Evolutionary conservation across 1,140 invertebrate species (phyloP).

Genomic region (Diorhabda carinulata): DNA sequence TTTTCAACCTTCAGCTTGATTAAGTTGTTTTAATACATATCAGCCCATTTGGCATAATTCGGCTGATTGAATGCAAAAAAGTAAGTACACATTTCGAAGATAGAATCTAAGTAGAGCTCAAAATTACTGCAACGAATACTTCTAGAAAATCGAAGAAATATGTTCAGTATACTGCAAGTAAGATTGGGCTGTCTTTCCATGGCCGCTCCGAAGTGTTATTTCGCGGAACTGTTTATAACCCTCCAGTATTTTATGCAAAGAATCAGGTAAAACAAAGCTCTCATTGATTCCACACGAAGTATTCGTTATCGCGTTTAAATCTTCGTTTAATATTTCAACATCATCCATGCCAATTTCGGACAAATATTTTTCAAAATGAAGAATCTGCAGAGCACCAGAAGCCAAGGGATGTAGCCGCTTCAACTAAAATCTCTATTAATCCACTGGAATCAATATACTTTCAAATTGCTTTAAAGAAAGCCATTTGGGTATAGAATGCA

Average conservation of each 20-base stretch:
- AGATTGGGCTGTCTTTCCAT: slow-evolving; percentile 43
- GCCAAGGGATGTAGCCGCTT: slow-evolving; percentile 45
- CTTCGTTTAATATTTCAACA: slow-evolving; percentile 17
- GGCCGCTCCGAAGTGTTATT: slow-evolving; percentile 29
- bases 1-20: slow-evolving; percentile 27
- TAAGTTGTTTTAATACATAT: slow-evolving; percentile 28
- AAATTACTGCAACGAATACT: slow-evolving; percentile 36
- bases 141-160: slow-evolving; percentile 31
- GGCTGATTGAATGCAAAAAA: slow-evolving; percentile 40
- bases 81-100: slow-evolving; percentile 33
- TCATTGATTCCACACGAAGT: slow-evolving; percentile 18
- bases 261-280: slow-evolving; percentile 19
- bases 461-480: slow-evolving; percentile 52
- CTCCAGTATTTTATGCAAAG: slow-evolving; percentile 14
- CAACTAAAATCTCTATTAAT: slow-evolving; percentile 45
- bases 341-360: slow-evolving; percentile 18
- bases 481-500: slow-evolving; percentile 50
- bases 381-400: slow-evolving; percentile 39
- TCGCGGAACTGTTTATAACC: slow-evolving; percentile 20
- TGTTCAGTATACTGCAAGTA: slow-evolving; percentile 26
- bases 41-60: slow-evolving; percentile 36
- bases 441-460: slow-evolving; percentile 49
- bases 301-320: slow-evolving; percentile 15
- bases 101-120: slow-evolving; percentile 34
- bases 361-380: slow-evolving; percentile 36